A percentile compares a stretch with the other conserved stretches of the same genome.
Evolutionary conservation across 2,113 vertebrate genomes (phyloP).

Genomic region (Microcebus lehilahytsara): DNA sequence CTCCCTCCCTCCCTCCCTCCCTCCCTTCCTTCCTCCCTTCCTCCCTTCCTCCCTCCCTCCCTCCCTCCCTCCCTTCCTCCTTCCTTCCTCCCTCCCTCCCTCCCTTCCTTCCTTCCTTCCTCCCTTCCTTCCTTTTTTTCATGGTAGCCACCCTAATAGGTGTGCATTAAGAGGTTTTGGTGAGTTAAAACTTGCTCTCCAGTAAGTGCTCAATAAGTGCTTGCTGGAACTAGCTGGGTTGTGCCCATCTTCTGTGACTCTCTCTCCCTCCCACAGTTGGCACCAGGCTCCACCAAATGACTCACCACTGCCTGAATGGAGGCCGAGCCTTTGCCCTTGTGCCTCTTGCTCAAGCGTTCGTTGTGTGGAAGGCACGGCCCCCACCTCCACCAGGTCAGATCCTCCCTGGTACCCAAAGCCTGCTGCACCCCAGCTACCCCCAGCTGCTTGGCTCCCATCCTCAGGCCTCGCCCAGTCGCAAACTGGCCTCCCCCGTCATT

Average conservation of each 20-base stretch:
- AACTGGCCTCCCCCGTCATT: background rate
- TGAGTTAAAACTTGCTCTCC: background rate
- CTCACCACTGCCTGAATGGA: background rate
- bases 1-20: no score
- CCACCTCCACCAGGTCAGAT: background rate
- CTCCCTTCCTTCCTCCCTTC: no score
- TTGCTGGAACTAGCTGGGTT: background rate
- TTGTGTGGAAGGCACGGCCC: no score
- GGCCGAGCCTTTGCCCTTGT: background rate
- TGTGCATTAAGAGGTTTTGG: background rate
- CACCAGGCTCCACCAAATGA: background rate
- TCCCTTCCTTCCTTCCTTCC: background rate
- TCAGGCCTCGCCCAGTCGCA: background rate
- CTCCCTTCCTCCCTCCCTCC: background rate
- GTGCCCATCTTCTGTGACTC: background rate
- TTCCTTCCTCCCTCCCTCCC: no score
- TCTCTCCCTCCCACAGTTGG: background rate
- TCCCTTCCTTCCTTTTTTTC: background rate
- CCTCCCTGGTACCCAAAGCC: background rate
- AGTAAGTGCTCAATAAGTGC: background rate
- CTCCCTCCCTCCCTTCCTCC: background rate
- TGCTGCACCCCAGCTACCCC: no score
- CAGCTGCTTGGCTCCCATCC: no score
- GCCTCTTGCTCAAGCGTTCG: no score
- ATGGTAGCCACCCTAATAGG: background rate